A percentile compares a stretch with the other conserved stretches of the same genome.
phyloP scores from a whole-genome alignment of 37 sponge, comb jelly and placozoan species.

The Agelas oroides region DNA sequence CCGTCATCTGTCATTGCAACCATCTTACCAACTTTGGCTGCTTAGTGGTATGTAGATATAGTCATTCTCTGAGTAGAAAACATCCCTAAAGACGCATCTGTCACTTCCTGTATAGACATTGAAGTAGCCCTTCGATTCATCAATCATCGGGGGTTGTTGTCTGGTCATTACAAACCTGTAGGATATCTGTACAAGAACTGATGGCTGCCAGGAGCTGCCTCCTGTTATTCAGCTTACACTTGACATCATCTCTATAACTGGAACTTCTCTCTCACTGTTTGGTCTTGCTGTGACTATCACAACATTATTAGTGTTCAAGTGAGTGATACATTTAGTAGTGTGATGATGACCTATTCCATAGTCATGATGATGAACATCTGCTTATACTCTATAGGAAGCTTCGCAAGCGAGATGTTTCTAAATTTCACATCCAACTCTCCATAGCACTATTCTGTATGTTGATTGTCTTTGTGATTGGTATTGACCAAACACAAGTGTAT shows the following conservation, averaged over 20 bases:
- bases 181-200: conserved; percentile 15
- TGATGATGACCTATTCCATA: too few species aligned
- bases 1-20: too few species aligned
- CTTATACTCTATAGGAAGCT: conserved; percentile 41
- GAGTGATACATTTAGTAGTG: too few species aligned
- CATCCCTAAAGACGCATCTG: too few species aligned
- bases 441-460: conserved; percentile 35
- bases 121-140: too few species aligned
- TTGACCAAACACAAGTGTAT: conserved; percentile 24
- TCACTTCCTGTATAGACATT: too few species aligned
- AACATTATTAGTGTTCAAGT: conserved; percentile 25
- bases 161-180: neutral
- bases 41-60: too few species aligned
- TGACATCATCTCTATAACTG: conserved; percentile 24
- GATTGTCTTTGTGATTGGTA: conserved; percentile 54
- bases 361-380: too few species aligned
- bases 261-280: conserved; percentile 29
- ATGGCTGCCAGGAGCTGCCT: neutral
- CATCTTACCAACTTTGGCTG: too few species aligned
- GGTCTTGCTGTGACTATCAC: conserved; percentile 35
- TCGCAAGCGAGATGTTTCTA: neutral
- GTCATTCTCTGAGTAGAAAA: too few species aligned
- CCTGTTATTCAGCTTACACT: neutral
- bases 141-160: too few species aligned
- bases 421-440: conserved; percentile 48